Percentiles rank a stretch among this genome's conserved stretches.
Evolutionary conservation across 2,113 vertebrate species (phyloP).

Genomic region (Myiagra hebetior): DNA sequence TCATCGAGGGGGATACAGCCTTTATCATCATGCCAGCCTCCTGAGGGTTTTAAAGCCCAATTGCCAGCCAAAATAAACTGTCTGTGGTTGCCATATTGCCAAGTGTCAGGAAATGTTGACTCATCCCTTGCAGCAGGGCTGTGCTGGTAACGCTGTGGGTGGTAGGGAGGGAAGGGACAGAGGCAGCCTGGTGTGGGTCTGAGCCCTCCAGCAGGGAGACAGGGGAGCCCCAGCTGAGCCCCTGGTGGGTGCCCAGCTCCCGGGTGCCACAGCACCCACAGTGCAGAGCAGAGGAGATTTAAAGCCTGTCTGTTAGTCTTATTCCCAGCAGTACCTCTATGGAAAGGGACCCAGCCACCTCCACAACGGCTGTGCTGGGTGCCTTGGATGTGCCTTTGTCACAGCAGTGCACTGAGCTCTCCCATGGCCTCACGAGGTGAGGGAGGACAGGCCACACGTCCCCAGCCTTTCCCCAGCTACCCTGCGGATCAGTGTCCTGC

Average conservation of each 20-base stretch:
- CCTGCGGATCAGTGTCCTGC: not conserved
- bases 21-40: not conserved
- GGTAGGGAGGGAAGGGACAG: not conserved
- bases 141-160: not conserved
- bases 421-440: not conserved
- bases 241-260: not conserved
- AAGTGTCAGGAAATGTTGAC: not conserved
- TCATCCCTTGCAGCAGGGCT: not conserved
- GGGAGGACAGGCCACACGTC: not conserved
- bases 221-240: not conserved
- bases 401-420: not conserved
- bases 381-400: not conserved
- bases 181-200: not conserved
- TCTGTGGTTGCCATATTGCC: not conserved
- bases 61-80: not conserved
- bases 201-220: not conserved
- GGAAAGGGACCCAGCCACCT: not conserved
- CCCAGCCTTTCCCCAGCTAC: not conserved
- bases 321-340: not conserved
- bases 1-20: not conserved
- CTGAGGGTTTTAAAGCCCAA: not conserved
- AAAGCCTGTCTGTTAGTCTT: not conserved
- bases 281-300: not conserved
- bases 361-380: not conserved
- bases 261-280: not conserved